Evolutionary conservation across 2,797 vertebrate species (phyloP), one percentile per base, ranked within the genome.

Genomic region (Microcaecilia unicolor): DNA sequence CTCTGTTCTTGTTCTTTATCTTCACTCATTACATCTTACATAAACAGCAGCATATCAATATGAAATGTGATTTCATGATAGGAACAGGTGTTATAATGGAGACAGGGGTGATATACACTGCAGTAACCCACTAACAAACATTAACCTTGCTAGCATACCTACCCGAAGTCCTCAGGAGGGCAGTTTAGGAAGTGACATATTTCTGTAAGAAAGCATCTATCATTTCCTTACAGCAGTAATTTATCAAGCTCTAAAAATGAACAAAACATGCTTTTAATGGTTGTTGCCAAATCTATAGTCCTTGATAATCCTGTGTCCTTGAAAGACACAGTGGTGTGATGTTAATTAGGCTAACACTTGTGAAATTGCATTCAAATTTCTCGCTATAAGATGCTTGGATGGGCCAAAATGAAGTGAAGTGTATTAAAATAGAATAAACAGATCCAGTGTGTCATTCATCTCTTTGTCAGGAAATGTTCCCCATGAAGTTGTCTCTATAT

Each of bases 351-450:
- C 51, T 27, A 39, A 30, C 38, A 41, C 31, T 53, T 25, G 44
- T 37, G 13, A 32, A 51, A 67, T 58, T 52, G 35, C 28, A 21
- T 33, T 27, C 41, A 46, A n/a, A n/a, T n/a, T 50, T 58, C 44
- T 39, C 22, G 37, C 10, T 3, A 1, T 57, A 58, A 51, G 27
- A 37, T 40, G 31, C 5, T 20, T 43, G 36, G 16, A 24, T 24
- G 37, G 25, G 11, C 1, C 30, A 0, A 20, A 38, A 22, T 8
- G 20, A 45, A 36, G 22, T 7, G 34, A 55, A 44, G 45, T n/a
- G 15, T 0, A 0, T 19, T 48, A 50, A 51, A 14, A 44, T 2
- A 42, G 20, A 31, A 49, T 32, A 31, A 44, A 37, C 6, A 33
- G 31, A 50, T 39, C 20, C 4, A n/a, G 19, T 41, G 25, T 31